Conservation (phyloP, 2,113 vertebrate genomes). For the Corapipo altera region DNA sequence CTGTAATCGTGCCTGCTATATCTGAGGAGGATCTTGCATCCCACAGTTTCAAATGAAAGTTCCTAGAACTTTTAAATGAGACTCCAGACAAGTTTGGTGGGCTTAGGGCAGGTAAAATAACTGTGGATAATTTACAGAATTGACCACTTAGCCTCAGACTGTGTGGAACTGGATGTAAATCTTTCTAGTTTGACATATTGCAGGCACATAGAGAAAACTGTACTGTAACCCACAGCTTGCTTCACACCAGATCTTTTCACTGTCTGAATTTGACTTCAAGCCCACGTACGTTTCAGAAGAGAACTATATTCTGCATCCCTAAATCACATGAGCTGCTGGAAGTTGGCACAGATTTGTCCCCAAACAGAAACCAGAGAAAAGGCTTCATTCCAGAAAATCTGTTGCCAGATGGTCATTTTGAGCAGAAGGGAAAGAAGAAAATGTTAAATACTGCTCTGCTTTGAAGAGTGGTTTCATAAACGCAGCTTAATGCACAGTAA, state of each 20-base stretch:
- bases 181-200: background rate
- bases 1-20: background rate
- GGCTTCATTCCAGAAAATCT: background rate
- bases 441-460: conserved; percentile 36
- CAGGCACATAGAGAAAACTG: background rate
- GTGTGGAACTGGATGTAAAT: background rate
- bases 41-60: background rate
- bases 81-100: background rate
- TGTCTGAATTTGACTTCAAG: conserved; percentile 33
- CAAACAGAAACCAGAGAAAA: conserved; percentile 33
- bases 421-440: conserved; percentile 29
- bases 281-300: background rate
- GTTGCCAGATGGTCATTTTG: conserved; percentile 46
- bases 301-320: conserved; percentile 26
- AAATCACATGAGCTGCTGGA: conserved; percentile 38
- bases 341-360: background rate
- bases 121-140: background rate
- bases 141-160: background rate
- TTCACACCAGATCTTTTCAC: conserved; percentile 19
- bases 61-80: background rate
- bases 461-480: background rate
- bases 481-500: background rate
- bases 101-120: background rate
- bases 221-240: background rate
- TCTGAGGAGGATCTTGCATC: background rate